These are phyloP conservation scores for Lucilia sericata DNA, from an alignment of 1,140 invertebrate species.

Conservation along the genomic window DNA sequence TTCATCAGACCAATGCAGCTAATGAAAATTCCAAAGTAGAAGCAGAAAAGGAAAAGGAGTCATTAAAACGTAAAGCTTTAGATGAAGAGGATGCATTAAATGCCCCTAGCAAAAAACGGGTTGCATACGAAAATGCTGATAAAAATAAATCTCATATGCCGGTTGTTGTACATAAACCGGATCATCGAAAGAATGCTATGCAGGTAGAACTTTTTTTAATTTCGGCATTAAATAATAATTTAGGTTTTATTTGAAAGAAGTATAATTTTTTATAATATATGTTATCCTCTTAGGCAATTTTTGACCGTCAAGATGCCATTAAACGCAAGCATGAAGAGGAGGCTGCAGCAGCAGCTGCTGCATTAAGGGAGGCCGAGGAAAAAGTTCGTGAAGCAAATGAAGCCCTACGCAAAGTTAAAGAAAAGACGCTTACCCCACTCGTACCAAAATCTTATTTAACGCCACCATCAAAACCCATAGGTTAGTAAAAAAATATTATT, in stretches of 20 bases:
- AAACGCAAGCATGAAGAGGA: constrained; percentile 57
- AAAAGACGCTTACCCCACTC: constrained; percentile 58
- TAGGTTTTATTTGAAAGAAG: not conserved
- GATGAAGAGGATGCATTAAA: constrained; percentile 58
- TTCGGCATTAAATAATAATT: no score
- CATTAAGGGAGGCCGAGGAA: constrained; percentile 58
- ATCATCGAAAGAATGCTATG: constrained; percentile 65
- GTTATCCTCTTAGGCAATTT: constrained; percentile 52
- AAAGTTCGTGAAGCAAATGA: constrained; percentile 57
- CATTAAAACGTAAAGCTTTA: constrained; percentile 57
- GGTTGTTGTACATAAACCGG: constrained; percentile 52
- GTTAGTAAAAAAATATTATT: not conserved
- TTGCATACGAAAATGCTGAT: constrained; percentile 68
- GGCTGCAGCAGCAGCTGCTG: constrained; percentile 54
- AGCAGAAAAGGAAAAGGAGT: constrained; percentile 11
- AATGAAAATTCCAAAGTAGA: constrained; percentile 8
- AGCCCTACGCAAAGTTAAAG: constrained; percentile 47
- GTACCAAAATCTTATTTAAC: constrained; percentile 57
- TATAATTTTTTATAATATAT: not conserved
- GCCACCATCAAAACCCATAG: constrained; percentile 50
- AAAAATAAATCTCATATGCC: constrained; percentile 50
- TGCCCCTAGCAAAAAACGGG: constrained; percentile 65
- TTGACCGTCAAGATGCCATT: constrained; percentile 57
- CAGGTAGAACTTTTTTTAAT: constrained; percentile 50
- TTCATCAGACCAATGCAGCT: constrained; percentile 53